These are phyloP conservation scores for Macroglossus sobrinus DNA, from an alignment of 2,113 vertebrate genomes.

Conservation along the genomic window DNA sequence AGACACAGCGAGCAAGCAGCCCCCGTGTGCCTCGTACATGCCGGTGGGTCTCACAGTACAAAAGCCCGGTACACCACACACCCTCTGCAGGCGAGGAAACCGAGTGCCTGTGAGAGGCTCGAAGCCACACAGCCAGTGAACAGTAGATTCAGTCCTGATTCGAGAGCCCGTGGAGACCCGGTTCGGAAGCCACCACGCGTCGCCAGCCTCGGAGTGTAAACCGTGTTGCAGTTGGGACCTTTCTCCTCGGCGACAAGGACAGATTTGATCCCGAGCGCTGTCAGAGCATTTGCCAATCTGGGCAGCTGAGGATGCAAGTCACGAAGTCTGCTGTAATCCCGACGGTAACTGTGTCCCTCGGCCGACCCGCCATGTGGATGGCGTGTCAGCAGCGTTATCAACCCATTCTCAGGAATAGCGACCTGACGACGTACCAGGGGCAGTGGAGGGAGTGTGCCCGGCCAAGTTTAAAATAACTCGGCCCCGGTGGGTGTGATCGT, in stretches of 20 bases:
- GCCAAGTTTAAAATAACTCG: not conserved
- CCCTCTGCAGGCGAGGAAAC: not conserved
- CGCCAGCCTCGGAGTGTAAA: not conserved
- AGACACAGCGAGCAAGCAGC: not conserved
- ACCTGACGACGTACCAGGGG: not conserved
- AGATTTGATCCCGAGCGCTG: not conserved
- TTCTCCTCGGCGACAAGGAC: not conserved
- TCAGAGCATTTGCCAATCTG: not conserved
- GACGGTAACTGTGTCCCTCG: not conserved
- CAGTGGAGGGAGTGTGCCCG: rapidly evolving
- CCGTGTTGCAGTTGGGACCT: not conserved
- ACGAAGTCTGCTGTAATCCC: not conserved
- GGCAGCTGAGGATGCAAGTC: not conserved
- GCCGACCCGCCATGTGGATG: not conserved
- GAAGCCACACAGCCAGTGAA: not conserved
- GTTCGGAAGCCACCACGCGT: not conserved
- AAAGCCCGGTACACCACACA: too few relatives aligned
- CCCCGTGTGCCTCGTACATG: not conserved
- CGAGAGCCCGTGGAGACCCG: not conserved
- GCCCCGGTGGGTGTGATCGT: not conserved
- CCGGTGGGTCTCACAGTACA: not conserved
- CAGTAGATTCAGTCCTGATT: not conserved
- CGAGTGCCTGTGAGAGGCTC: not conserved
- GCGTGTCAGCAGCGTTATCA: not conserved
- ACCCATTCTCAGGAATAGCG: not conserved